These are phyloP conservation scores for Petrocephalus zakoni DNA, from an alignment of 2,113 vertebrate genomes.

Conservation along the genomic window DNA sequence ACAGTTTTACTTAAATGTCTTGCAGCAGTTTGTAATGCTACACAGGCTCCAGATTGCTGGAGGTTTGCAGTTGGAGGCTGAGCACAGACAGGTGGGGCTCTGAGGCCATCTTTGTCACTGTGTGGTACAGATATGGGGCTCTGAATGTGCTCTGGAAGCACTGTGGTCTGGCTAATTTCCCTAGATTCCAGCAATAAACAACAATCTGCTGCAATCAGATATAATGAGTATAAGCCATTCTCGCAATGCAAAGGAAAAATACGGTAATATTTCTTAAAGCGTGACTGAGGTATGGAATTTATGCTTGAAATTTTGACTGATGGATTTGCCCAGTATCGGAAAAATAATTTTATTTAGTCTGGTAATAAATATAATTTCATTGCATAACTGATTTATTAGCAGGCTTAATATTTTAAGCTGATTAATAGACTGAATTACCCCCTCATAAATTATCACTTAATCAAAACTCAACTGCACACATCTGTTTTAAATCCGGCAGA, in stretches of 20 bases:
- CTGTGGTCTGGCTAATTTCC: constrained; percentile 11
- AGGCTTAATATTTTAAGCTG: constrained; percentile 1
- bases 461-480: constrained; percentile 1
- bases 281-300: not conserved
- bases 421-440: not conserved
- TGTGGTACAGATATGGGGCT: constrained; percentile 60
- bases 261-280: not conserved
- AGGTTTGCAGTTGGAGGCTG: constrained; percentile 55
- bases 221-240: constrained; percentile 7
- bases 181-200: constrained; percentile 17
- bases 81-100: constrained; percentile 68
- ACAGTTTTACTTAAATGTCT: constrained; percentile 42
- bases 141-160: not conserved
- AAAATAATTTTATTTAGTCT: not conserved
- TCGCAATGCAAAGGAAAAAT: not conserved
- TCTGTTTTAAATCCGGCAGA: constrained; percentile 3
- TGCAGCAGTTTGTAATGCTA: constrained; percentile 61
- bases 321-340: not conserved
- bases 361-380: constrained; percentile 4
- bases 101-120: constrained; percentile 67
- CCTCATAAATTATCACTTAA: constrained; percentile 17
- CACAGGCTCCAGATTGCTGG: constrained; percentile 70
- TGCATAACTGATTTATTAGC: not conserved
- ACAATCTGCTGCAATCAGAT: constrained; percentile 16
- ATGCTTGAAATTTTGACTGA: not conserved